Base-by-base conservation (phyloP, 2,113 vertebrate genomes). In the Turnix velox region DNA sequence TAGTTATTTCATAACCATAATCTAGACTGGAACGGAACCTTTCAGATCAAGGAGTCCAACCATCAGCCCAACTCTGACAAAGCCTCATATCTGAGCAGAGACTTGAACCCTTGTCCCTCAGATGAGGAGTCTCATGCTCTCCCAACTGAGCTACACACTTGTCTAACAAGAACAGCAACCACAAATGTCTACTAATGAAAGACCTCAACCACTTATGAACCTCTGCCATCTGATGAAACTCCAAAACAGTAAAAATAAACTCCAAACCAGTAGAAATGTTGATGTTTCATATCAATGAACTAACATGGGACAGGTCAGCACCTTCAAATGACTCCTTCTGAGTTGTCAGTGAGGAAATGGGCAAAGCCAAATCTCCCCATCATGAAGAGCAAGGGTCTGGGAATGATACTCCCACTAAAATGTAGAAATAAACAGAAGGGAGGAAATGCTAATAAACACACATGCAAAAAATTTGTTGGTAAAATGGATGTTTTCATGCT, bases 111-210 rank as follows among this genome's bases (percentile, higher is more conserved):
- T n/a, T n/a, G n/a, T n/a, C n/a, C n/a, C n/a, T n/a, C n/a, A n/a
- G n/a, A n/a, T n/a, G n/a, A n/a, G n/a, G n/a, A n/a, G n/a, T n/a
- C n/a, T n/a, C n/a, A n/a, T n/a, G n/a, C n/a, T n/a, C n/a, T n/a
- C n/a, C n/a, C n/a, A n/a, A n/a, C n/a, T n/a, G n/a, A n/a, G n/a
- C n/a, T n/a, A n/a, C n/a, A n/a, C n/a, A n/a, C n/a, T n/a, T n/a
- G n/a, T n/a, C 98, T 97, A 98, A 97, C 37, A 84, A 93, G 98
- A 98, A 94, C 96, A 97, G 94, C 94, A 97, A 96, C 92, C 92
- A 88, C 84, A 86, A 95, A 77, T 37, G 88, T 95, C 95, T 96
- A 55, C 93, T 97, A 96, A 93, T 96, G 90, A 96, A 96, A 95
- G 93, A 24, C 84, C 90, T 94, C 37, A 62, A 58, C 80, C 94